Conservation (phyloP, 2,888 invertebrate species). For the Ptychoptera albimana region DNA sequence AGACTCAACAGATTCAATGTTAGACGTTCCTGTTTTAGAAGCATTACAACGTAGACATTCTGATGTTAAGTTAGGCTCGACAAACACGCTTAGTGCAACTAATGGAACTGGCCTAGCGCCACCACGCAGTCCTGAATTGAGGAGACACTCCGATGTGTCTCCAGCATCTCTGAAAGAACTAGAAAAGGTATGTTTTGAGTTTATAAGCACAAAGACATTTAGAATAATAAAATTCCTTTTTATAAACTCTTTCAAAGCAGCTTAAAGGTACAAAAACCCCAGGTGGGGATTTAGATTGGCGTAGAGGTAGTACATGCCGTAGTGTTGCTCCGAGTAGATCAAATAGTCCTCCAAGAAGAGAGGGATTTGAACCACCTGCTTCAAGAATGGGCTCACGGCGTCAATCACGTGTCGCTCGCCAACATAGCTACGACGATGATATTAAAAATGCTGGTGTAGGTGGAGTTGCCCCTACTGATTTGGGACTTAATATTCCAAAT, state of each 20-base stretch:
- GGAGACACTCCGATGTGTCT: constrained; percentile 74
- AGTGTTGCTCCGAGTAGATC: constrained; percentile 47
- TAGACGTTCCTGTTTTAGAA: constrained; percentile 67
- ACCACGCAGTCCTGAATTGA: constrained; percentile 64
- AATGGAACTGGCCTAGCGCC: constrained; percentile 54
- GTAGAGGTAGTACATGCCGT: constrained; percentile 32
- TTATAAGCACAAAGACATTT: not conserved
- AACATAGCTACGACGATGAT: constrained; percentile 76
- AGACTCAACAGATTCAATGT: constrained; percentile 68
- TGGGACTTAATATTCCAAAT: constrained; percentile 50
- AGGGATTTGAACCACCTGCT: constrained; percentile 23
- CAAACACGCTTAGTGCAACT: constrained; percentile 33
- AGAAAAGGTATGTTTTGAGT: constrained; percentile 52
- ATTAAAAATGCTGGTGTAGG: constrained; percentile 30
- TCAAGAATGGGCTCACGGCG: constrained; percentile 35
- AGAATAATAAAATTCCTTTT: not conserved
- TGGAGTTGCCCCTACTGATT: constrained; percentile 27
- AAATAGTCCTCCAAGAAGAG: constrained; percentile 38
- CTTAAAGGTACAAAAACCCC: constrained; percentile 47
- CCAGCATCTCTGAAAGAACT: constrained; percentile 74
- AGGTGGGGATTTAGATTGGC: constrained; percentile 36
- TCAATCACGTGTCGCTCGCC: constrained; percentile 48
- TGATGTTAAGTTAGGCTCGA: constrained; percentile 49
- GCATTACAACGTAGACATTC: constrained; percentile 67
- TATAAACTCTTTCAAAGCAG: constrained; percentile 24